phyloP scores from a whole-genome alignment of 2,888 invertebrate genomes.

The Thera obeliscata region DNA sequence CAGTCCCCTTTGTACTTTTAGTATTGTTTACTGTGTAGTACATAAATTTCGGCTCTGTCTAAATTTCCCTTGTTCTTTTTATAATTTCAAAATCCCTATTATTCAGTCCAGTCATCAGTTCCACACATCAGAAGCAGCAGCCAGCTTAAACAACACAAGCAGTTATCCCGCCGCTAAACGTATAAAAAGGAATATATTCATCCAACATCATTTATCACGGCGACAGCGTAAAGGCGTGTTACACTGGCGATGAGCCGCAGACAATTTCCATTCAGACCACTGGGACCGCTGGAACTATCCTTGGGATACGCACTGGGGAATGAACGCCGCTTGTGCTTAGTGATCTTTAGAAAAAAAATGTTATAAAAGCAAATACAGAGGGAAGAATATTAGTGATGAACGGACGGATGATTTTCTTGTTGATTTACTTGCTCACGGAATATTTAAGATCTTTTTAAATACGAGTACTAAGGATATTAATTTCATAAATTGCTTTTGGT shows the following conservation, averaged over 20 bases:
- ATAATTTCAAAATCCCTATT: not conserved
- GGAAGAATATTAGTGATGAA: too few species aligned
- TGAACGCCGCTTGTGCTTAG: constrained; percentile 1
- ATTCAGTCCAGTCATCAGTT: constrained; percentile 2
- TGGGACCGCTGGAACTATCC: constrained; percentile 41
- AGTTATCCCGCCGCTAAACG: constrained; percentile 9
- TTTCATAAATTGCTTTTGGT: too few species aligned
- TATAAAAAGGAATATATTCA: constrained; percentile 34
- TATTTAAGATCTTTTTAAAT: too few species aligned
- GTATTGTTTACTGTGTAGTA: too few species aligned
- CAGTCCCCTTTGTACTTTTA: too few species aligned
- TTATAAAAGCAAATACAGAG: too few species aligned
- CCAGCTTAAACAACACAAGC: constrained; percentile 5
- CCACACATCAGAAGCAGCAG: not conserved
- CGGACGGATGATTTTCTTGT: too few species aligned
- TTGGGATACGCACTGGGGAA: constrained; percentile 35
- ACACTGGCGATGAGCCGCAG: constrained; percentile 29
- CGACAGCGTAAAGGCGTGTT: constrained; percentile 39
- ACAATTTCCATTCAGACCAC: constrained; percentile 52
- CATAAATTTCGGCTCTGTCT: too few species aligned
- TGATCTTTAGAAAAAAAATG: too few species aligned
- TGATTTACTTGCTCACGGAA: too few species aligned
- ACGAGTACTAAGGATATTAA: too few species aligned
- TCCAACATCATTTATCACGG: constrained; percentile 40
- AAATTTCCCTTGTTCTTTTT: too few species aligned